phyloP scores from a whole-genome alignment of 2,113 vertebrate genomes.

The Emydocephalus ijimae region DNA sequence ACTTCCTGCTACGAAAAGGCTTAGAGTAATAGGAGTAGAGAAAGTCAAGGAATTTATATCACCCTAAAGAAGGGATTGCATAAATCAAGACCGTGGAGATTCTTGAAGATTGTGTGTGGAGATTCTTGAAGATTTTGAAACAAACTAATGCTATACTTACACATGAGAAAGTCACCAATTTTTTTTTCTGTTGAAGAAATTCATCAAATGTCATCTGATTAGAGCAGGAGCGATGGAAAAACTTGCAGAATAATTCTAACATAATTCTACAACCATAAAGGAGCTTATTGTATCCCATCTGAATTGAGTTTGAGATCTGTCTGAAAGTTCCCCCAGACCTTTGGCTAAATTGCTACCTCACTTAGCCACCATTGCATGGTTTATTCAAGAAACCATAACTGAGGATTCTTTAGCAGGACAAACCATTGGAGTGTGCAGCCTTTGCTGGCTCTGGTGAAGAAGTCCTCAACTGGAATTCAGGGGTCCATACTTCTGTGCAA shows the following conservation, averaged over 20 bases:
- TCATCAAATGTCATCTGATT: not conserved
- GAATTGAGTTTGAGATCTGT: not conserved
- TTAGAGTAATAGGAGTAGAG: not conserved
- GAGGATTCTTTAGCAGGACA: not conserved
- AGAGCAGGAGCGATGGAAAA: not conserved
- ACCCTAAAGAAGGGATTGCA: not conserved
- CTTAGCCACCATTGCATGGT: not conserved
- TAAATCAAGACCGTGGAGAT: not conserved
- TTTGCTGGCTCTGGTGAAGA: not conserved
- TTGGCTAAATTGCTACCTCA: not conserved
- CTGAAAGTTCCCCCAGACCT: not conserved
- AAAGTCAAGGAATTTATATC: not conserved
- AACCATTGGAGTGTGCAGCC: not conserved
- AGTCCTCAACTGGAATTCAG: not conserved
- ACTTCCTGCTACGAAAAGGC: not conserved
- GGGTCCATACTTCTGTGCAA: not conserved
- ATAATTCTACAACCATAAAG: not conserved
- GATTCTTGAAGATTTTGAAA: not conserved
- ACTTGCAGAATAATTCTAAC: not conserved
- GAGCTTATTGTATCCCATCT: not conserved
- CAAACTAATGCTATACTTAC: not conserved
- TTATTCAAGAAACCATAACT: not conserved
- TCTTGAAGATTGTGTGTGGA: not conserved
- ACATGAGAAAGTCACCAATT: not conserved
- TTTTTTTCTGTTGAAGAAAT: not conserved